Evolutionary conservation across 1,140 invertebrate genomes (phyloP).

Genomic region (Lepidurus arcticus): DNA sequence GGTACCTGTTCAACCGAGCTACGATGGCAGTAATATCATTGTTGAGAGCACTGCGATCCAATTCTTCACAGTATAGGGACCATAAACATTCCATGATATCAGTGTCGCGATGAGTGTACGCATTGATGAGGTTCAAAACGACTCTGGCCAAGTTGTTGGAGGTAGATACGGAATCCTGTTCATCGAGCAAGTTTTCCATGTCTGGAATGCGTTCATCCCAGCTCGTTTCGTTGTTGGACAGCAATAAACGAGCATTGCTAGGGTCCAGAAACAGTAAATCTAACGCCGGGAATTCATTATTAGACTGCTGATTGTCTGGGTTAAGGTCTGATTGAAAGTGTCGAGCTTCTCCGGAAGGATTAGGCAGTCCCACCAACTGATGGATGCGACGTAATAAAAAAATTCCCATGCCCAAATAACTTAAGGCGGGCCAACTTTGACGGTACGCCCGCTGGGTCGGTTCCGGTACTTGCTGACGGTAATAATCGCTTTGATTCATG

Average conservation of each 20-base stretch:
- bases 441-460: neutral
- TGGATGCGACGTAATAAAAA: conserved; percentile 14
- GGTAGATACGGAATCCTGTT: neutral
- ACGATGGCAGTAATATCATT: neutral
- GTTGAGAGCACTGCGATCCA: neutral
- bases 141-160: neutral
- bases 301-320: neutral
- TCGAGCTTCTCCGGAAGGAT: neutral
- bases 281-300: neutral
- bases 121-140: neutral
- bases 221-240: neutral
- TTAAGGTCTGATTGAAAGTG: neutral
- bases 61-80: neutral
- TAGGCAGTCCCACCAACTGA: neutral
- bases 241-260: neutral
- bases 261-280: conserved; percentile 4
- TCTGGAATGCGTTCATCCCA: neutral
- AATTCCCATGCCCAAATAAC: conserved; percentile 14
- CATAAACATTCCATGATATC: neutral
- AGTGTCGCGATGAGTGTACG: neutral
- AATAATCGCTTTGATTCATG: neutral
- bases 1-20: neutral
- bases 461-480: neutral
- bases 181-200: neutral
- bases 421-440: neutral